Conservation (phyloP, 2,113 vertebrate species). For the Mirza zaza region DNA sequence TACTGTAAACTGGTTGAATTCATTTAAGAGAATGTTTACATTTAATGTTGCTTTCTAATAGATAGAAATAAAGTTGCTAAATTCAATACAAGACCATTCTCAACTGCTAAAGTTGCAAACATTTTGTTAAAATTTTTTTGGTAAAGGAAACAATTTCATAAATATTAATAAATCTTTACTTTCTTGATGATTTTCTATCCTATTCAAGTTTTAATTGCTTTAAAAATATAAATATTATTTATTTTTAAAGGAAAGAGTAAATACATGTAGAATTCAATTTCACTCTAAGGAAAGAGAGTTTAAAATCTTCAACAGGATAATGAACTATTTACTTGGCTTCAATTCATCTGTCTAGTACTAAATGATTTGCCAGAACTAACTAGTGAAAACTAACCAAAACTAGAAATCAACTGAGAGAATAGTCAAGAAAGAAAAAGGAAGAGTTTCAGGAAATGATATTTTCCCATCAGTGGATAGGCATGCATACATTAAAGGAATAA, state of each 20-base stretch:
- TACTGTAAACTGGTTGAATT: constrained; percentile 1
- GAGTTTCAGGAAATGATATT: constrained; percentile 82
- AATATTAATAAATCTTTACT: background rate
- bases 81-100: background rate
- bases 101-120: constrained; percentile 36
- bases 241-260: constrained; percentile 15
- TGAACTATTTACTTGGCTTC: constrained; percentile 65
- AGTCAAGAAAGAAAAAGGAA: constrained; percentile 79
- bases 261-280: constrained; percentile 70
- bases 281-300: constrained; percentile 71
- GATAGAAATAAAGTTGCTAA: background rate
- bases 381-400: constrained; percentile 75
- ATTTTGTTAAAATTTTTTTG: constrained; percentile 56
- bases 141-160: constrained; percentile 12
- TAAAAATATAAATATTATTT: constrained; percentile 13
- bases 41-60: constrained; percentile 17
- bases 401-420: constrained; percentile 69
- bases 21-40: background rate
- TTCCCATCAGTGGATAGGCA: constrained; percentile 81
- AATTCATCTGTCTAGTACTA: constrained; percentile 70
- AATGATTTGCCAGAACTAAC: constrained; percentile 80
- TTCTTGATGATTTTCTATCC: constrained; percentile 18
- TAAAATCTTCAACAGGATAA: constrained; percentile 64
- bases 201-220: constrained; percentile 34
- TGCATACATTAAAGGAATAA: constrained; percentile 82